These are phyloP conservation scores for Pogonognathellus flavescens DNA, from an alignment of 1,140 invertebrate species.

Conservation along the genomic window DNA sequence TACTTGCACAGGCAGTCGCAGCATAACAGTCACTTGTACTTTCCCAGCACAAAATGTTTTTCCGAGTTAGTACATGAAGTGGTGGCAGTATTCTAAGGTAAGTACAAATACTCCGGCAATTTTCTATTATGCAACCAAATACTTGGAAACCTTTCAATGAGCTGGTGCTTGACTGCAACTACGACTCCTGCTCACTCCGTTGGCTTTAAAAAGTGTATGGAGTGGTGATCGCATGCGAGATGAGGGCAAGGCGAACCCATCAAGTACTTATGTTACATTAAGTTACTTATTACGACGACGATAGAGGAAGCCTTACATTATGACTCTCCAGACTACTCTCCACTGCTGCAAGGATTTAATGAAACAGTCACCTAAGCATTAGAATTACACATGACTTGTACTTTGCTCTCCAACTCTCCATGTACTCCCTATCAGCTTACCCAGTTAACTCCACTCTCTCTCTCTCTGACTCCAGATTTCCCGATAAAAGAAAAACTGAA, in stretches of 20 bases:
- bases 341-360: not conserved
- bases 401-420: too few relatives aligned
- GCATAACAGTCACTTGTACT: not conserved
- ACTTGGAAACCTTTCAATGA: slow-evolving; percentile 26
- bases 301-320: slow-evolving; percentile 22
- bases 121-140: slow-evolving; percentile 37
- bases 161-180: not conserved
- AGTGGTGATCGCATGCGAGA: slow-evolving; percentile 39
- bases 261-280: slow-evolving; percentile 40
- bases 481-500: too few relatives aligned
- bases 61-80: too few relatives aligned
- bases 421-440: not conserved
- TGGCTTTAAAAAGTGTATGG: slow-evolving; percentile 11
- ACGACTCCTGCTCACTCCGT: not conserved
- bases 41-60: too few relatives aligned
- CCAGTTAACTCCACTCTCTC: too few relatives aligned
- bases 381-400: not conserved
- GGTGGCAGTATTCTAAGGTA: too few relatives aligned
- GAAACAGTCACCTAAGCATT: too few relatives aligned
- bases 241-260: slow-evolving; percentile 43
- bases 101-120: not conserved
- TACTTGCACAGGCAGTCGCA: not conserved
- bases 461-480: too few relatives aligned
- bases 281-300: not conserved
- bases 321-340: not conserved